Evolutionary conservation across 1,140 invertebrate species (phyloP), one percentile per base, ranked within the genome.

Genomic region (Heliconius himera): DNA sequence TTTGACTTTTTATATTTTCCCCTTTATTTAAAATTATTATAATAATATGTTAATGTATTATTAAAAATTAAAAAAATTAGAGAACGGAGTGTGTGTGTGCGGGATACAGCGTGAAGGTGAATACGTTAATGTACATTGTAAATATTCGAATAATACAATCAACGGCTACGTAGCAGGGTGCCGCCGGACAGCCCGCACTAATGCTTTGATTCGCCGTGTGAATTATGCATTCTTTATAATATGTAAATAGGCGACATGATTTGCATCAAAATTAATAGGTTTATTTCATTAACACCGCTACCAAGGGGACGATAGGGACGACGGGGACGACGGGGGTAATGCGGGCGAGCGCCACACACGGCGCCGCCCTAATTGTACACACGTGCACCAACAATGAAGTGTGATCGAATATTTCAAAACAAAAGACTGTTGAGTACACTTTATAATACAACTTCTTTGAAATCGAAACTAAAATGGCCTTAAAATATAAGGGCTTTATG

Each of bases 321-420:
- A 36, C 33, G 8, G 33, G 33, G 33, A 36, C 33, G 33, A 36
- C 33, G 51, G 51, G 54, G n/a, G 20, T 8, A 22, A 60, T 4
- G 26, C 26, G 26, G 26, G 8, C 20, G 20, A 29, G 60, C 26
- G 60, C 60, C 60, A 66, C 60, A 66, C 60, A 66, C 22, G 60
- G 60, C 13, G 60, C 54, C 60, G 26, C 60, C 20, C 22, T 29
- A 13, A 29, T 66, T 66, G 60, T 66, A 66, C 60, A 22, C 60
- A 66, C 60, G 60, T 66, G 60, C 60, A 29, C 60, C 26, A 66
- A 66, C 60, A 66, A 66, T 66, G 60, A 29, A 66, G 11, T 66
- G 60, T 66, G 22, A 66, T 66, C 26, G 60, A 66, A 66, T 66
- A 66, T 66, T 66, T 16, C 60, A 60, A 66, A 66, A 66, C 60